Evolutionary conservation across 2,888 invertebrate species (phyloP).

Genomic region (Rhagophthalmus giganteus): DNA sequence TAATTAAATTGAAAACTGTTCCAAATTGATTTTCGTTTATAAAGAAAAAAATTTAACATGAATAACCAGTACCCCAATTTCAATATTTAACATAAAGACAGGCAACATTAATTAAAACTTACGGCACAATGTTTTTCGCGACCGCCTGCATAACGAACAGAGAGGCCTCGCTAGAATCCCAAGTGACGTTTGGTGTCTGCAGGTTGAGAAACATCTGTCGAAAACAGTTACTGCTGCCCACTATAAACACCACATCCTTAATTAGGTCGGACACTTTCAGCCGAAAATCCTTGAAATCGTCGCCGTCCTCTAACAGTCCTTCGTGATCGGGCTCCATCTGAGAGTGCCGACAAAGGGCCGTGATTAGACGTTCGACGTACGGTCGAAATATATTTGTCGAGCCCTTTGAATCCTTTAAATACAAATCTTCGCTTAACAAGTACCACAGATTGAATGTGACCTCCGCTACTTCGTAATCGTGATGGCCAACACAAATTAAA

Average conservation of each 20-base stretch:
- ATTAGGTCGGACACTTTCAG: slow-evolving; percentile 88
- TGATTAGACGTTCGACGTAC: slow-evolving; percentile 87
- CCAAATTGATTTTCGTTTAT: too few relatives aligned
- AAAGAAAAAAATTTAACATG: neutral
- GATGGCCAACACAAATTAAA: slow-evolving; percentile 91
- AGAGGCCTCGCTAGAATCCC: slow-evolving; percentile 94
- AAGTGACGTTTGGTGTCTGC: slow-evolving; percentile 71
- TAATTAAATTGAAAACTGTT: too few relatives aligned
- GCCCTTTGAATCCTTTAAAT: slow-evolving; percentile 80
- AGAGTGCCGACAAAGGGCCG: slow-evolving; percentile 85
- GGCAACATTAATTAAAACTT: too few relatives aligned
- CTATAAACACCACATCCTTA: slow-evolving; percentile 95
- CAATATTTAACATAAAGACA: too few relatives aligned
- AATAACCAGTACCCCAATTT: too few relatives aligned
- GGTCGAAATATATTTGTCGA: slow-evolving; percentile 85
- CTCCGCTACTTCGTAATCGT: slow-evolving; percentile 93
- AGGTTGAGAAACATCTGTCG: slow-evolving; percentile 85
- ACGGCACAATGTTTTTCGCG: slow-evolving; percentile 94
- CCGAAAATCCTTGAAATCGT: slow-evolving; percentile 84
- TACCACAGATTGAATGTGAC: slow-evolving; percentile 98
- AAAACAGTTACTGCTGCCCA: slow-evolving; percentile 90
- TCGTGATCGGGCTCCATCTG: slow-evolving; percentile 96
- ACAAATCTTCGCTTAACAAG: slow-evolving; percentile 89
- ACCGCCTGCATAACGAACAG: slow-evolving; percentile 94
- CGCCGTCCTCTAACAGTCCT: slow-evolving; percentile 79